Conservation (phyloP, 2,888 invertebrate genomes). For the Pyralis farinalis region DNA sequence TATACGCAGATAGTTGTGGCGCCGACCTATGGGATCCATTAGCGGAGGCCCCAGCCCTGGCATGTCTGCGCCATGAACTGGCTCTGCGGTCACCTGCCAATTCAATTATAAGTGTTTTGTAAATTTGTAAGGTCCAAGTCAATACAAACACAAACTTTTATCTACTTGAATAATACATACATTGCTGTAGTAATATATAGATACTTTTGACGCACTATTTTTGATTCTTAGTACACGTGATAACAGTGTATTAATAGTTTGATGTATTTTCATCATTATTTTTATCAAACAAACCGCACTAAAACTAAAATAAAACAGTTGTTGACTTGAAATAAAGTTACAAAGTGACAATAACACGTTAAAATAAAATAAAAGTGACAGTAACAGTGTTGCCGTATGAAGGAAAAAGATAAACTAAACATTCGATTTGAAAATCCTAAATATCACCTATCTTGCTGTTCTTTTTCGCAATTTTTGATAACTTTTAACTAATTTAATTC, state of each 20-base stretch:
- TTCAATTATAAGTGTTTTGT: slow-evolving; percentile 1
- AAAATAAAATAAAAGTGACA: too few relatives aligned
- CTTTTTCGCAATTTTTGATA: too few relatives aligned
- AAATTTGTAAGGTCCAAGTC: too few relatives aligned
- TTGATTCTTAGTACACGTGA: slow-evolving; percentile 13
- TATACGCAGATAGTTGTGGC: slow-evolving; percentile 96
- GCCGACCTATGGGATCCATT: slow-evolving; percentile 91
- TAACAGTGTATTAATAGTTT: slow-evolving; percentile 12
- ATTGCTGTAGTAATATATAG: slow-evolving; percentile 10
- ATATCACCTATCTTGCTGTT: too few relatives aligned
- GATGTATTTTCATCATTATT: slow-evolving; percentile 8
- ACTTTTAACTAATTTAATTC: too few relatives aligned
- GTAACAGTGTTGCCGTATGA: too few relatives aligned
- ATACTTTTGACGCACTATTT: slow-evolving; percentile 4
- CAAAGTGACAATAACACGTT: too few relatives aligned
- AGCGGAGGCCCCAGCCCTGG: slow-evolving; percentile 54
- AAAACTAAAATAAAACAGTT: too few relatives aligned
- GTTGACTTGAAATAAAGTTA: too few relatives aligned
- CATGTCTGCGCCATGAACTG: slow-evolving; percentile 1
- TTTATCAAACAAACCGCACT: too few relatives aligned
- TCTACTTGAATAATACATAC: slow-evolving; percentile 6
- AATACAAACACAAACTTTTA: background rate
- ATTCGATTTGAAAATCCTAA: too few relatives aligned
- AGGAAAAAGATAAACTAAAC: too few relatives aligned
- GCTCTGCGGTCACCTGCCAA: slow-evolving; percentile 7